Conservation (phyloP, 2,888 invertebrate genomes). For the Geophilus truncorum region DNA sequence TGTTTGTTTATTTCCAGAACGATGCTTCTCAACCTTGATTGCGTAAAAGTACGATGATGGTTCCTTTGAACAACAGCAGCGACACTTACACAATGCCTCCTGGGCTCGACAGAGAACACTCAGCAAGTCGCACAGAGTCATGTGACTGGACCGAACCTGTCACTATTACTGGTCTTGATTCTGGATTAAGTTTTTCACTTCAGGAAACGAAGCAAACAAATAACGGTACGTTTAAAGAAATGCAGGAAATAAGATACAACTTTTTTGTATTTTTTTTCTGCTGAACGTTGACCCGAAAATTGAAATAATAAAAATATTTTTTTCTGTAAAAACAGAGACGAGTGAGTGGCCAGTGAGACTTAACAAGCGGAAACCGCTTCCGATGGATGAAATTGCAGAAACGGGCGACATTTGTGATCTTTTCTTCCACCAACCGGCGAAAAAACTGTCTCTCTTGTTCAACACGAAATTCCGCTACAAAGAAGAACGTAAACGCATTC, state of each 20-base stretch:
- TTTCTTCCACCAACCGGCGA: slow-evolving; percentile 35
- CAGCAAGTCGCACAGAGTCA: not conserved
- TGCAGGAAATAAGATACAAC: too few species aligned
- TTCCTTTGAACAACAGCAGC: not conserved
- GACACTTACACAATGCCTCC: not conserved
- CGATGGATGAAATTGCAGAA: not conserved
- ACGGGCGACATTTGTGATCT: slow-evolving; percentile 22
- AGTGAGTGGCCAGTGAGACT: not conserved
- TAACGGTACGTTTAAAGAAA: too few species aligned
- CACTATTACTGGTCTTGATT: not conserved
- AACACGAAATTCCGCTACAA: slow-evolving; percentile 75
- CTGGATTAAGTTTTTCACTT: not conserved
- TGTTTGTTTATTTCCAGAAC: not conserved
- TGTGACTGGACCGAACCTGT: not conserved
- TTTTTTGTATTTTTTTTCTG: too few species aligned
- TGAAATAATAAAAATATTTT: not conserved
- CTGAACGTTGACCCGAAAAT: not conserved
- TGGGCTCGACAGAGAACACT: not conserved
- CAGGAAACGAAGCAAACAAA: not conserved
- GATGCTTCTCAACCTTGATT: not conserved
- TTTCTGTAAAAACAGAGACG: not conserved
- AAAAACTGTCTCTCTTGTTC: slow-evolving; percentile 45
- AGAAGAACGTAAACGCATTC: slow-evolving; percentile 81
- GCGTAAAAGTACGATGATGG: not conserved
- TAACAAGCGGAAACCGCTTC: not conserved